These are phyloP conservation scores for Cloeon dipterum DNA, from an alignment of 2,888 invertebrate species.

Conservation along the genomic window DNA sequence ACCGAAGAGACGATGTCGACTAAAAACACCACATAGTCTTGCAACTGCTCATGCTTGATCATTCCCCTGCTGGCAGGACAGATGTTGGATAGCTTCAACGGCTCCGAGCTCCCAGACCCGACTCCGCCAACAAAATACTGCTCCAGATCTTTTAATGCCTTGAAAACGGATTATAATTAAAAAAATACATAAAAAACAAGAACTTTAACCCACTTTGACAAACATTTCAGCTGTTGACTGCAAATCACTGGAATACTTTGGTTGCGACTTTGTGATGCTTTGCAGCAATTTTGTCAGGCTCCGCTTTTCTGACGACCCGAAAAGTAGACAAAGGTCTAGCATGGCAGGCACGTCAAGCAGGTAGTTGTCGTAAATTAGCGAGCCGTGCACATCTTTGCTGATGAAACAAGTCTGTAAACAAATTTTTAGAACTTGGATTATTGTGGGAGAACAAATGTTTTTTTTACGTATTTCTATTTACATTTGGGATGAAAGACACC, in stretches of 20 bases:
- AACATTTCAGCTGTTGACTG: conserved; percentile 24
- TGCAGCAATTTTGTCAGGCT: conserved; percentile 37
- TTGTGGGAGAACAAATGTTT: no score
- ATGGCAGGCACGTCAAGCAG: conserved; percentile 64
- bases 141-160: conserved; percentile 18
- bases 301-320: conserved; percentile 37
- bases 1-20: conserved; percentile 46
- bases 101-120: conserved; percentile 12
- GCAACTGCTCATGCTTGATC: conserved; percentile 25
- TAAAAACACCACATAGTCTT: conserved; percentile 41
- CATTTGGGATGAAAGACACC: no score
- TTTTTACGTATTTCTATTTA: no score
- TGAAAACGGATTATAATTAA: conserved; percentile 5
- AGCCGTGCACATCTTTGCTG: conserved; percentile 35
- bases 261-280: conserved; percentile 39
- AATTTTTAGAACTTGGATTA: background rate
- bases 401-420: conserved; percentile 28
- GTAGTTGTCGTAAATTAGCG: conserved; percentile 53
- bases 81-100: conserved; percentile 11
- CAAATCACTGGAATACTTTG: conserved; percentile 35
- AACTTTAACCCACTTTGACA: conserved; percentile 19
- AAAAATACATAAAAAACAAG: conserved; percentile 2
- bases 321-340: conserved; percentile 52
- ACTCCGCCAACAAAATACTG: conserved; percentile 12
- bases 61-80: conserved; percentile 9